Evolutionary conservation across 2,797 vertebrate species (phyloP), one percentile per base, ranked within the genome.

Genomic region (Salmo trutta): DNA sequence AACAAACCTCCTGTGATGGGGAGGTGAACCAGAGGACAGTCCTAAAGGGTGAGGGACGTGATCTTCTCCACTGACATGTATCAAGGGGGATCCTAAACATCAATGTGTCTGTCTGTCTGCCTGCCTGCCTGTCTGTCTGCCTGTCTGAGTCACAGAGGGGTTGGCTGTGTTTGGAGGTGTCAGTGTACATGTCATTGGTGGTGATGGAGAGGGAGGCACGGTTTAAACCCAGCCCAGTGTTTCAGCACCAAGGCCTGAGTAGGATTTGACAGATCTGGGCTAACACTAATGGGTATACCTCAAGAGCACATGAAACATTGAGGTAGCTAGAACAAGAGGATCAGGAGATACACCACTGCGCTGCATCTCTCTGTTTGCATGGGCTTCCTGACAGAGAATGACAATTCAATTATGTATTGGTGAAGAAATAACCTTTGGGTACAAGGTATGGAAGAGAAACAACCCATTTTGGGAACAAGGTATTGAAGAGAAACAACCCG

Each of bases 231-330:
- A 82, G 84, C 87, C 83, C 75, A 76, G 85, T 85, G 85, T 83
- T 81, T 59, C 77, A 75, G 72, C 73, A 75, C 91, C 90, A 88
- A 86, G 86, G 79, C 84, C 88, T 85, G 90, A 85, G 87, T 78
- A 87, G 78, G 75, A 84, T 87, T 79, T 94, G 93, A 95, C 93
- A 93, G 88, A 94, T 94, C 91, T 94, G 86, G 94, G 94, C 90
- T 94, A 93, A 93, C 90, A 86, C 90, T 94, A 93, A 93, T 89
- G 92, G 88, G 89, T 90, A 90, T 88, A 90, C 89, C 85, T 81
- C 76, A 79, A 86, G 27, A 68, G 5, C 65, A 67, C 29, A 67
- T 29, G 15, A 27, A 29, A 31, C 16, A 15, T 24, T 19, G 65
- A 29, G 29, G 27, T 15, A 29, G 65, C 24, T 66, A 12, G 21